Conservation (phyloP, 2,797 vertebrate species). For the Tympanoctomys barrerae region DNA sequence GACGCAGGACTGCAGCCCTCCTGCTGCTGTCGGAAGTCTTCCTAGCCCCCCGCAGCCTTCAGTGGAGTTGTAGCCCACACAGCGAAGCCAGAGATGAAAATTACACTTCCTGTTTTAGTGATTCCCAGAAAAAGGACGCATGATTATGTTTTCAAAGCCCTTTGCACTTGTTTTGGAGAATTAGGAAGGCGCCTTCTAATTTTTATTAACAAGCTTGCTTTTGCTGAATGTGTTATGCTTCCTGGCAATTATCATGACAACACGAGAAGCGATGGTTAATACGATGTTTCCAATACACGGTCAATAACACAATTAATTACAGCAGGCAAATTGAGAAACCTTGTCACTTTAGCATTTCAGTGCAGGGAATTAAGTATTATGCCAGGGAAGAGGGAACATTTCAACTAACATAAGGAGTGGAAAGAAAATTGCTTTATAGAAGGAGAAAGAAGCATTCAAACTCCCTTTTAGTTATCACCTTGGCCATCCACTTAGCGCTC, state of each 20-base stretch:
- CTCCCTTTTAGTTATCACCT: constrained; percentile 23
- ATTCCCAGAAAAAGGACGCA: constrained; percentile 20
- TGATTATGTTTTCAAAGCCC: neutral
- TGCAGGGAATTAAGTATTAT: neutral
- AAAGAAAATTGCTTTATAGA: constrained; percentile 5
- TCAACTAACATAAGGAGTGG: neutral
- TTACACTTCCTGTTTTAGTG: constrained; percentile 47
- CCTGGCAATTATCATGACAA: constrained; percentile 29
- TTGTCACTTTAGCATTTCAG: constrained; percentile 40
- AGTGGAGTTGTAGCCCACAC: neutral
- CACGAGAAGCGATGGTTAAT: constrained; percentile 17
- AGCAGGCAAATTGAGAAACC: constrained; percentile 14
- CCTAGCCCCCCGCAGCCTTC: neutral
- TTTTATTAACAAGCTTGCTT: constrained; percentile 53
- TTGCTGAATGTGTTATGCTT: constrained; percentile 43
- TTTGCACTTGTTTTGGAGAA: neutral
- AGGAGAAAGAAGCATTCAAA: constrained; percentile 23
- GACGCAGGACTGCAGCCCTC: constrained; percentile 10
- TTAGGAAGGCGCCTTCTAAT: neutral
- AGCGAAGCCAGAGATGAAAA: constrained; percentile 42
- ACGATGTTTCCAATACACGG: neutral
- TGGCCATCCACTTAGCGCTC: neutral
- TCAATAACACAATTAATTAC: constrained; percentile 45
- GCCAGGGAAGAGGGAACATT: neutral
- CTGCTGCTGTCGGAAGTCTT: neutral